A percentile compares a stretch with the other conserved stretches of the same genome.
phyloP scores from a whole-genome alignment of 2,888 invertebrate genomes.

The Dascillus cervinus region DNA sequence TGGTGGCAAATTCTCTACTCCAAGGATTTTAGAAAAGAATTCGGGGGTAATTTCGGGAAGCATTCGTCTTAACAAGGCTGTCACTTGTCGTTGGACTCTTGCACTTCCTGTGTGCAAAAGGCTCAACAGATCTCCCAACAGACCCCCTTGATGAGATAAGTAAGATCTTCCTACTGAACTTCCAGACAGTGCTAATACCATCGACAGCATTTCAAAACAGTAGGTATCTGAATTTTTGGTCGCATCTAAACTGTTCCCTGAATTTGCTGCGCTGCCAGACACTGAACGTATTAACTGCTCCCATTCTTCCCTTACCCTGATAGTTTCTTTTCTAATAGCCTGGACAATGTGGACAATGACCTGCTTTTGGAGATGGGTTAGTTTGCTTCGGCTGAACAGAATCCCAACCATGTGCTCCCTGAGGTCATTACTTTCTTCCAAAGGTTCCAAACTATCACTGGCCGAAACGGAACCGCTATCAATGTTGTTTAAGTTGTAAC shows the following conservation, averaged over 20 bases:
- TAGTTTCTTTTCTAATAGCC: conserved; percentile 84
- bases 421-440: conserved; percentile 48
- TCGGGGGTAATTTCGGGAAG: conserved; percentile 84
- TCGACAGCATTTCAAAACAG: conserved; percentile 94
- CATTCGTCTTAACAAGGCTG: conserved; percentile 77
- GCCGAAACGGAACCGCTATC: conserved; percentile 31
- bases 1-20: conserved; percentile 62
- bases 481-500: conserved; percentile 26
- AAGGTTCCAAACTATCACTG: conserved; percentile 41
- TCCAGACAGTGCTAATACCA: conserved; percentile 90
- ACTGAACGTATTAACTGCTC: conserved; percentile 57
- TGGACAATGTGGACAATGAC: conserved; percentile 85
- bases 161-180: conserved; percentile 86
- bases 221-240: conserved; percentile 72
- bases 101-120: conserved; percentile 91
- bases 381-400: conserved; percentile 85
- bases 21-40: conserved; percentile 69
- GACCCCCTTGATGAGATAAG: conserved; percentile 78
- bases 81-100: conserved; percentile 89
- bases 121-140: conserved; percentile 77
- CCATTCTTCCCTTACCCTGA: conserved; percentile 86
- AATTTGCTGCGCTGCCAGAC: conserved; percentile 34
- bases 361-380: conserved; percentile 89
- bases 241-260: conserved; percentile 41
- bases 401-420: conserved; percentile 96